Base-by-base conservation (phyloP, 2,113 vertebrate species). In the Chlorodrepanis virens region DNA sequence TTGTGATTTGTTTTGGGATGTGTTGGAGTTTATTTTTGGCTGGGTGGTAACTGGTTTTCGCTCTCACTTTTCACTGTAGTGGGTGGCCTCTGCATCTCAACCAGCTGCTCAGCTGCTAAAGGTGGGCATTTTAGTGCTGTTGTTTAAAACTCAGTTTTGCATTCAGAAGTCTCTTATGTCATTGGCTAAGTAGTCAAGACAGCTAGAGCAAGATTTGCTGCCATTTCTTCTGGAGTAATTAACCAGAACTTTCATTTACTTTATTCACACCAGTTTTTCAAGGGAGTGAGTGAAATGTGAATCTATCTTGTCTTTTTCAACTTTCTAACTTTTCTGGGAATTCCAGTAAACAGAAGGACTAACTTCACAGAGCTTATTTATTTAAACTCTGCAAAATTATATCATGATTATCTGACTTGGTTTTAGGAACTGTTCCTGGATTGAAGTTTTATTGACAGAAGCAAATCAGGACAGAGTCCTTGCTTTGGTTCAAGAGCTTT, bases 401-500 rank as follows among this genome's bases (percentile, higher is more conserved):
- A 0, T 68, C 10, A 17, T 20, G 15, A 19, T 40, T 39, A 44
- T 33, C 28, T 44, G 33, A 53, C 12, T 75, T 0, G 0, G 25
- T 70, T 25, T 50, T 39, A 54, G 69, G 54, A 87, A 28, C 19
- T 19, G 5, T 53, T 84, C 50, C 60, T 64, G 29, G 16, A 3
- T 12, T n/a, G 28, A 72, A 35, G 23, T 63, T 3, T 27, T 63
- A 17, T 2, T 10, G 10, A 19, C 2, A 3, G 33, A 83, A 60
- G 7, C 0, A 21, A 65, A 44, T 40, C 25, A 39, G 53, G 20
- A 8, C 45, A 3, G 0, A 2, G 29, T 35, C 28, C 9, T 40
- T 85, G 53, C 6, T 12, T 57, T 44, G 60, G 21, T 29, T 31
- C 21, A 29, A 12, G 29, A 23, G 5, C 2, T 1, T 79, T n/a